Evolutionary conservation across 1,140 invertebrate genomes (phyloP), one percentile per base, ranked within the genome.

Genomic region (Orchestia grillus): DNA sequence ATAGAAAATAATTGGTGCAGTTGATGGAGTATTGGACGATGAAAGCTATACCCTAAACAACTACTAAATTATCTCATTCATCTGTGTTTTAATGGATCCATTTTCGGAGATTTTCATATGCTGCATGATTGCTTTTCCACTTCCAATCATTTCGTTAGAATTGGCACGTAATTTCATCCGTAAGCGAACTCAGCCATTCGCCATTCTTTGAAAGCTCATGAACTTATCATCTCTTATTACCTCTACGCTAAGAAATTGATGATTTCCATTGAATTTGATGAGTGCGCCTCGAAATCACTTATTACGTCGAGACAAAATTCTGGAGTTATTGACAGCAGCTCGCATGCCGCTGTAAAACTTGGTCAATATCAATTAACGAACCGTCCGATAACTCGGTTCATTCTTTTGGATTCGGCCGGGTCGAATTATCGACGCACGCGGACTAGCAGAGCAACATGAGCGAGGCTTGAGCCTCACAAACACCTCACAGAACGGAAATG

Each of bases 291-390:
- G 88, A 90, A 90, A 90, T 42, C 88, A 90, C 88, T 90, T 44
- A 90, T 90, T 90, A 44, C 16, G 41, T 90, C 88, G 6, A 28
- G 8, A 44, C 11, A 44, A 90, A 90, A 90, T 42, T 90, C n/a
- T 90, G 41, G 15, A 44, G 88, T 44, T 90, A 90, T 90, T 94
- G 92, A 94, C 92, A 45, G 92, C 92, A 36, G 44, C 92, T 45
- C 92, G 43, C 92, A 45, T 44, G 92, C 43, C 11, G 36, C 43
- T 40, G 6, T 47, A 94, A 94, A 44, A 45, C 43, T 94, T 45
- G 41, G 44, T 94, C 92, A 94, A 94, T 94, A 45, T 94, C 92
- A 94, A 94, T 94, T 94, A 94, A 94, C 43, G 92, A 90, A 90
- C 88, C 43, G n/a, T 44, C 88, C 88, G 88, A 90, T 44, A 90